phyloP scores from a whole-genome alignment of 2,888 invertebrate species.

The Tyria jacobaeae region DNA sequence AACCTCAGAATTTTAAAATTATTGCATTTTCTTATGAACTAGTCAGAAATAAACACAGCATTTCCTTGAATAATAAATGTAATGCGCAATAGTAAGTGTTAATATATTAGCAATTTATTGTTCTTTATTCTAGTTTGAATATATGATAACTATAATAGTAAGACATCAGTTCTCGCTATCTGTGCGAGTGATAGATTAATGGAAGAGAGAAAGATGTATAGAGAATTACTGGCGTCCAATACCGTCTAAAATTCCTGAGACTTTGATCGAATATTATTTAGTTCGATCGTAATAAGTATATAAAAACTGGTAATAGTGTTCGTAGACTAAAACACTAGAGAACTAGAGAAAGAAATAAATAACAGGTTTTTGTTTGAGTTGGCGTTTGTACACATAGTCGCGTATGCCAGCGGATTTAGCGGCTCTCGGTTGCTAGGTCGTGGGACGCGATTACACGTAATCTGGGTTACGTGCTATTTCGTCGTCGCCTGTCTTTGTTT shows the following conservation, averaged over 20 bases:
- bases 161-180: not conserved
- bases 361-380: conserved; percentile 60
- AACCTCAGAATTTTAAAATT: conserved; percentile 6
- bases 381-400: conserved; percentile 58
- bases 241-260: not conserved
- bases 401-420: conserved; percentile 48
- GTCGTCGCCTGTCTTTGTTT: conserved; percentile 23
- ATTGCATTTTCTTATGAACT: conserved; percentile 2
- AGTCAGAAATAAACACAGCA: conserved; percentile 10
- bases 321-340: no score
- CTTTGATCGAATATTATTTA: no score
- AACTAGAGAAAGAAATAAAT: no score
- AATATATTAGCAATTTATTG: not conserved
- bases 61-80: not conserved
- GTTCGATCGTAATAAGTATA: no score
- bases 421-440: conserved; percentile 43
- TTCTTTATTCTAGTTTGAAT: not conserved
- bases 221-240: not conserved
- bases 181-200: not conserved
- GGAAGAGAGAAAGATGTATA: not conserved
- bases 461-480: conserved; percentile 37
- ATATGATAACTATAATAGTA: not conserved
- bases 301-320: no score
- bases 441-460: conserved; percentile 30
- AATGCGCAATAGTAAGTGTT: not conserved